These are phyloP conservation scores for Tribolium madens DNA, from an alignment of 1,140 invertebrate genomes.

Conservation along the genomic window DNA sequence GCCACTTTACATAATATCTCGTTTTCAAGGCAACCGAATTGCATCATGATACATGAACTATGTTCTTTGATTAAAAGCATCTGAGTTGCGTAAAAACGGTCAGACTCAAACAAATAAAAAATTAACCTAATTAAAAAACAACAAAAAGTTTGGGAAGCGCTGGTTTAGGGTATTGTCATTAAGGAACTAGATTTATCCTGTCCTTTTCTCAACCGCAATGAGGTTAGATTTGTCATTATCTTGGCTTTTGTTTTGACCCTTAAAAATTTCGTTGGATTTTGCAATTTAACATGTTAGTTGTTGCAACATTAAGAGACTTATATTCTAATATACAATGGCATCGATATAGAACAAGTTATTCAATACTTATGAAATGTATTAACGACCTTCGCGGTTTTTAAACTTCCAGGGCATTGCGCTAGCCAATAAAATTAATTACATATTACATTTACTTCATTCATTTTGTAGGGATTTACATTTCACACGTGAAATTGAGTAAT, in stretches of 20 bases:
- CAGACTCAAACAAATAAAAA: no score
- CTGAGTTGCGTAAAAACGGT: background rate
- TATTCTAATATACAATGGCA: slow-evolving; percentile 47
- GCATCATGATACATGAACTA: slow-evolving; percentile 2
- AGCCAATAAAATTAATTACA: slow-evolving; percentile 49
- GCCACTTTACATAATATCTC: background rate
- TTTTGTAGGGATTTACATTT: slow-evolving; percentile 30
- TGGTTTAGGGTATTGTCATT: background rate
- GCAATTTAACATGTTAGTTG: slow-evolving; percentile 39
- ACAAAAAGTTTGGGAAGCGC: background rate
- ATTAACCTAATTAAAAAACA: no score
- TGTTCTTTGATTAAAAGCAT: background rate
- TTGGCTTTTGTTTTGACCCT: background rate
- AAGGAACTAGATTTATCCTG: slow-evolving; percentile 40
- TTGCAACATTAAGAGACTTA: slow-evolving; percentile 44
- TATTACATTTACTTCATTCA: slow-evolving; percentile 47
- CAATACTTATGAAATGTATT: slow-evolving; percentile 50
- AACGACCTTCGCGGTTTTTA: slow-evolving; percentile 52
- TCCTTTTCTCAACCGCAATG: slow-evolving; percentile 45
- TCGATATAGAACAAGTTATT: slow-evolving; percentile 51
- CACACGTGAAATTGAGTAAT: slow-evolving; percentile 23
- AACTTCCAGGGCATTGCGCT: slow-evolving; percentile 53
- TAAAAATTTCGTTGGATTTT: slow-evolving; percentile 25
- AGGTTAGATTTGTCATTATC: slow-evolving; percentile 8
- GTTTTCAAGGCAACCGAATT: slow-evolving; percentile 6